These are phyloP conservation scores for Rhagologus leucostigma DNA, from an alignment of 2,113 vertebrate species.

Conservation along the genomic window DNA sequence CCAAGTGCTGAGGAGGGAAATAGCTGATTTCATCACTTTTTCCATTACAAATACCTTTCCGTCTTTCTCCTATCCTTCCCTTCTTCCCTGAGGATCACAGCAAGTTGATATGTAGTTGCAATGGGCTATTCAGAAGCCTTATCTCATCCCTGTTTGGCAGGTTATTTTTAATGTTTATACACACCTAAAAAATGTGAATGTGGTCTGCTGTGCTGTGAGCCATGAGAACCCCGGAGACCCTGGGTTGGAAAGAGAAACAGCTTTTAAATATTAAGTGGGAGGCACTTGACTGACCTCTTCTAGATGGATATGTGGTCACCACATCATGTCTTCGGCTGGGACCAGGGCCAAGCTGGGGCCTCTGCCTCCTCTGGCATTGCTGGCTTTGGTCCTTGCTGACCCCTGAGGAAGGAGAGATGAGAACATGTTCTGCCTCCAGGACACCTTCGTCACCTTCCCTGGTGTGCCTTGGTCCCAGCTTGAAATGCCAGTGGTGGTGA, in stretches of 20 bases:
- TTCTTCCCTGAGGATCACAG: not conserved
- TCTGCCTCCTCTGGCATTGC: not conserved
- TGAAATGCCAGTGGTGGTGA: not conserved
- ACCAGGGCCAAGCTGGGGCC: not conserved
- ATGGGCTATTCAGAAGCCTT: not conserved
- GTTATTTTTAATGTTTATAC: constrained; percentile 34
- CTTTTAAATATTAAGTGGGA: constrained; percentile 42
- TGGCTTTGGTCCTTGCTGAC: not conserved
- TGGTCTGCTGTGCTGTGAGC: not conserved
- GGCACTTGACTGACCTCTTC: constrained; percentile 10
- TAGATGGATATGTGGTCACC: not conserved
- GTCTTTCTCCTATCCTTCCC: not conserved
- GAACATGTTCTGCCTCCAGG: not conserved
- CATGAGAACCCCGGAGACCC: not conserved
- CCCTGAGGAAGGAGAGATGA: not conserved
- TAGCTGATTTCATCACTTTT: not conserved
- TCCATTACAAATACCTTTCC: not conserved
- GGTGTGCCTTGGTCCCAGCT: not conserved
- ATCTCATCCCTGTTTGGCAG: not conserved
- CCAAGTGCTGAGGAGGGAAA: not conserved
- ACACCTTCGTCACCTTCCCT: not conserved
- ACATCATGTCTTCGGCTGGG: not conserved
- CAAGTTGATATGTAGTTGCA: not conserved
- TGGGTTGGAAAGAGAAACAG: constrained; percentile 13
- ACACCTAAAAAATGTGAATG: constrained; percentile 1